Conservation (phyloP, 2,113 vertebrate species). For the human region GRCh38 chrX:22706501-22707000, state of each 20-base stretch:
- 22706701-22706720: background rate
- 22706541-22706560: background rate
- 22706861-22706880: background rate
- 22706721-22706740: background rate
- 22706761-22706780: background rate
- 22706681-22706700: background rate
- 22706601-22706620: background rate
- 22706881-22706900: background rate
- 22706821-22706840: background rate
- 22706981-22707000: background rate
- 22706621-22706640: background rate
- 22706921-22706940: background rate
- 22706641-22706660: background rate
- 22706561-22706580: background rate
- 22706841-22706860: background rate
- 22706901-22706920: background rate
- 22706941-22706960: background rate
- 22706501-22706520: background rate
- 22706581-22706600: background rate
- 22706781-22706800: background rate
- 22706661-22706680: background rate
- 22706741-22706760: background rate
- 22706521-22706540: constrained; percentile 15
- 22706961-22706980: background rate
- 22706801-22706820: background rate